Evolutionary conservation across 37 sponge, comb jelly and placozoan species (phyloP), one percentile per base, ranked within the genome.

Genomic region (Chondrilla cf. caribensis): DNA sequence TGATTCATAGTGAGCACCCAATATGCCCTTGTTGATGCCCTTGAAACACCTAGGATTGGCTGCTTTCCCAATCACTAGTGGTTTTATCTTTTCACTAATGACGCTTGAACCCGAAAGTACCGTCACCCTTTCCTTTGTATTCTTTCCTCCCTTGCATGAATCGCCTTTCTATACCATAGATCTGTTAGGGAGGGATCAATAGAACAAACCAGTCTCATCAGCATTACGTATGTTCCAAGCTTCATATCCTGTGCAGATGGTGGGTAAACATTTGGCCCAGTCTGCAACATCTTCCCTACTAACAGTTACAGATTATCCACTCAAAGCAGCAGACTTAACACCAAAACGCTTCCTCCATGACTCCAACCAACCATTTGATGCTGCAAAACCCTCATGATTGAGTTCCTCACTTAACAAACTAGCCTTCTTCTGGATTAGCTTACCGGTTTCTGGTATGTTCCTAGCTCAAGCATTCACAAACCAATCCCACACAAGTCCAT

Each of bases 311-410:
- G 38, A 58, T 37, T 83, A 79, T 44, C 80, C 66, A 80, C 83
- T 87, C 7, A 82, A 19, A 28, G 59, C 43, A 8, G 64, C 14
- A 15, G 55, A 64, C 31, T 72, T 70, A 14, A 88, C 68, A 58
- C 55, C 59, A 58, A 82, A 70, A 33, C 84, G 72, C 43, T 79
- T 70, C 38, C 79, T 88, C 59, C 83, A 88, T 17, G 58, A n/a
- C 2, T 88, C 81, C 7, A 88, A 32, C 88, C 88, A 88, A 19
- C 64, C 22, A 79, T 88, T 88, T 25, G 87, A 87, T 54, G 87
- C 87, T 60, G 64, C 8, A 62, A 62, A 62, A 28, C 15, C 15
- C 64, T 62, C 66, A 32, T 81, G 39, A 17, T 51, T 26, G 39
- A 65, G 36, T 62, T 65, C 66, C 68, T 66, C 66, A 64, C 62